phyloP scores from a whole-genome alignment of 1,140 invertebrate species.

The Cheumatopsyche charites region DNA sequence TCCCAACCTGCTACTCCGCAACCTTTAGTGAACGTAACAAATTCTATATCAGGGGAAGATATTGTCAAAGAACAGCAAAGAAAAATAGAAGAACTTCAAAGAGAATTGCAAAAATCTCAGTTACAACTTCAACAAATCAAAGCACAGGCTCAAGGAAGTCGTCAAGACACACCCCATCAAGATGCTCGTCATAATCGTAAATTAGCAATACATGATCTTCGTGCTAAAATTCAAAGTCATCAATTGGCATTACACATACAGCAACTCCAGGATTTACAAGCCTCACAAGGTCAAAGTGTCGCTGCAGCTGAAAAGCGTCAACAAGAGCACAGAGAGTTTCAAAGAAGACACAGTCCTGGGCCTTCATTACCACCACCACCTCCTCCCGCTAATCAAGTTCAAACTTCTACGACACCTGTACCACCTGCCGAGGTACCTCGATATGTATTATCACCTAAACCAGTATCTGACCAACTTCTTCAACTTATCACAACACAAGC shows the following conservation, averaged over 20 bases:
- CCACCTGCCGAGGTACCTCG: conserved; percentile 50
- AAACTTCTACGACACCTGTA: conserved; percentile 39
- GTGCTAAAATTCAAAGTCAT: conserved; percentile 71
- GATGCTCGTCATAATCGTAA: conserved; percentile 57
- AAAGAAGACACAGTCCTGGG: conserved; percentile 48
- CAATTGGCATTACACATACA: conserved; percentile 63
- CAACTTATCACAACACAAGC: conserved; percentile 44
- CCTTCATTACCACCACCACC: conserved; percentile 45
- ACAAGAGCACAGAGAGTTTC: conserved; percentile 47
- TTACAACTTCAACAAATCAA: conserved; percentile 73
- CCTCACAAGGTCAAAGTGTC: conserved; percentile 57
- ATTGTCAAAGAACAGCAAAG: conserved; percentile 84
- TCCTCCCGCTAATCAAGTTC: conserved; percentile 23
- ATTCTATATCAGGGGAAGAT: conserved; percentile 63
- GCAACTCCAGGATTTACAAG: conserved; percentile 64
- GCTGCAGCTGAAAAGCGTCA: conserved; percentile 51
- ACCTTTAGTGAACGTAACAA: conserved; percentile 1
- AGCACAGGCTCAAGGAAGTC: conserved; percentile 49
- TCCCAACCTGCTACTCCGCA: conserved; percentile 52
- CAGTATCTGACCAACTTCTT: conserved; percentile 39
- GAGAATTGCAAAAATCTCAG: conserved; percentile 77
- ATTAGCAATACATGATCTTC: conserved; percentile 71
- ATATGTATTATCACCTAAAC: conserved; percentile 50
- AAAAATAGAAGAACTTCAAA: conserved; percentile 85
- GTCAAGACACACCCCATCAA: conserved; percentile 42